Percentiles rank a stretch among this genome's conserved stretches.
These are phyloP conservation scores for Drosophila kanekoi DNA, from an alignment of 2,888 invertebrate species.

Conservation along the genomic window DNA sequence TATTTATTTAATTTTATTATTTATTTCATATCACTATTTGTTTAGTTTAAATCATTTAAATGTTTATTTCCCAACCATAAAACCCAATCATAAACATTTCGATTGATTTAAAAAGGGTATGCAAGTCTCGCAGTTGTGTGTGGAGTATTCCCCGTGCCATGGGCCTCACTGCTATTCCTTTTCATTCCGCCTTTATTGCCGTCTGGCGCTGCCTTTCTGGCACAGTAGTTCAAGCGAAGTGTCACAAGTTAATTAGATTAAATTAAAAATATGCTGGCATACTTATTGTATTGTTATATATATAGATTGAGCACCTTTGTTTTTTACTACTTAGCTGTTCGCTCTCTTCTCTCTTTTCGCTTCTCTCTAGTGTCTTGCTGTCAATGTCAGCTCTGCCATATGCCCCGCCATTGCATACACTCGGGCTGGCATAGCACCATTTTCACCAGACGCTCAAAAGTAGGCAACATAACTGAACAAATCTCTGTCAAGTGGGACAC, in stretches of 20 bases:
- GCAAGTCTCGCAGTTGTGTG: neutral
- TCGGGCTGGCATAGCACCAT: slow-evolving; percentile 47
- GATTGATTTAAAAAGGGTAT: neutral
- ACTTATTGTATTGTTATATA: slow-evolving; percentile 45
- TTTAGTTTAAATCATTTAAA: too few species aligned
- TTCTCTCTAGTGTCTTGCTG: slow-evolving; percentile 29
- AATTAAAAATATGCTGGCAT: slow-evolving; percentile 44
- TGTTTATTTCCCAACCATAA: too few species aligned
- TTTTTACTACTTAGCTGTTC: slow-evolving; percentile 30
- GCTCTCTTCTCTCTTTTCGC: neutral
- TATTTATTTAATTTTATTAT: too few species aligned
- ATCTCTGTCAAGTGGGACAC: too few species aligned
- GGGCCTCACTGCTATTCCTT: slow-evolving; percentile 2
- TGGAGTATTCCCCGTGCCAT: neutral
- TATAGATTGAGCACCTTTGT: slow-evolving; percentile 9
- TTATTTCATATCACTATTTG: too few species aligned
- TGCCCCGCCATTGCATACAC: slow-evolving; percentile 59
- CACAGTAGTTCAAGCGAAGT: slow-evolving; percentile 77
- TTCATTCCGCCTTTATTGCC: slow-evolving; percentile 3
- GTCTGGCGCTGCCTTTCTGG: slow-evolving; percentile 54
- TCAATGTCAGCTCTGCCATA: slow-evolving; percentile 74
- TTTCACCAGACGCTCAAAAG: slow-evolving; percentile 57
- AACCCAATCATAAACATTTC: too few species aligned
- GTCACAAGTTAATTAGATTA: slow-evolving; percentile 80
- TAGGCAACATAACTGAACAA: slow-evolving; percentile 32